Conservation (phyloP, 30 jellyfish, hydroid and myxozoan species). For the Euphysa ruthae region DNA sequence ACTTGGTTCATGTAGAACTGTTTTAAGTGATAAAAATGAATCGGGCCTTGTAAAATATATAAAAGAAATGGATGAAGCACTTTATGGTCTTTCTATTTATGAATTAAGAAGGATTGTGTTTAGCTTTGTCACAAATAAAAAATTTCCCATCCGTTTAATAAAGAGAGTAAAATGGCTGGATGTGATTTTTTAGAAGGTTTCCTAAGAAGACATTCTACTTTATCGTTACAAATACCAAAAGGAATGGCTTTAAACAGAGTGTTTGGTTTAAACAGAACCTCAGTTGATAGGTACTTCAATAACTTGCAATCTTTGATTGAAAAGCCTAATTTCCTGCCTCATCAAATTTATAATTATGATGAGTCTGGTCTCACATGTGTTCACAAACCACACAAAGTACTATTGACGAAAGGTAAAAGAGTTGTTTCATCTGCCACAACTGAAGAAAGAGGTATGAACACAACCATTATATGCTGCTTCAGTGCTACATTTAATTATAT, state of each 20-base stretch:
- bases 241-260: slow-evolving; percentile 43
- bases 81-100: too few relatives aligned
- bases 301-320: slow-evolving; percentile 22
- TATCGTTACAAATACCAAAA: slow-evolving; percentile 35
- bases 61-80: too few relatives aligned
- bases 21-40: too few relatives aligned
- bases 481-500: slow-evolving; percentile 25
- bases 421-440: slow-evolving; percentile 48
- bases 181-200: slow-evolving; percentile 38
- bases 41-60: too few relatives aligned
- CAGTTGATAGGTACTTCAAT: slow-evolving; percentile 2
- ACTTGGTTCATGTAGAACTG: too few relatives aligned
- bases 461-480: slow-evolving; percentile 10
- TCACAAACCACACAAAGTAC: slow-evolving; percentile 45
- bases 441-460: slow-evolving; percentile 36
- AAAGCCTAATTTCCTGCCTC: slow-evolving; percentile 22
- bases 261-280: slow-evolving; percentile 34
- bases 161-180: slow-evolving; percentile 19
- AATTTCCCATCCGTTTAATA: slow-evolving; percentile 27
- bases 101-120: too few relatives aligned
- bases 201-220: slow-evolving; percentile 10
- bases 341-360: slow-evolving; percentile 40
- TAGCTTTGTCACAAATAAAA: too few relatives aligned
- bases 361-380: slow-evolving; percentile 52
- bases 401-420: slow-evolving; percentile 37